phyloP scores from a whole-genome alignment of 2,888 invertebrate species.

The Conus canariensis region DNA sequence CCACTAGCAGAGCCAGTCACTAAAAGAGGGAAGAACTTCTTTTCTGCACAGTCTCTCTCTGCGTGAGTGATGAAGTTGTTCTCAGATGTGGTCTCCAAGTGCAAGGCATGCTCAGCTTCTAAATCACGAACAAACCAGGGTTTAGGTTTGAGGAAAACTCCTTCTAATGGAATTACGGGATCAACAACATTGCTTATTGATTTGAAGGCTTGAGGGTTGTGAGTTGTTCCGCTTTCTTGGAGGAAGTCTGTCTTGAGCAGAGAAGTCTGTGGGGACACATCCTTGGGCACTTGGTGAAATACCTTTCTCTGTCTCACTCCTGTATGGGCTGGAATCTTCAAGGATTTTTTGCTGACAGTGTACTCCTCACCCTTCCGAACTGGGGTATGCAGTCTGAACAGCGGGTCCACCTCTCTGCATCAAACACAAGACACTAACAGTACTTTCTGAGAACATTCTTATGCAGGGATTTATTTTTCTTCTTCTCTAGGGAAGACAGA shows the following conservation, averaged over 20 bases:
- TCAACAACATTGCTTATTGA: not conserved
- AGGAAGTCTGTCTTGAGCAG: not conserved
- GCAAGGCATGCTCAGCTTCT: not conserved
- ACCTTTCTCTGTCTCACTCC: not conserved
- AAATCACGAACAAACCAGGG: not conserved
- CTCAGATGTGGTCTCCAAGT: not conserved
- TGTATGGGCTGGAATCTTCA: slow-evolving; percentile 52
- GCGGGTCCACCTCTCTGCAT: slow-evolving; percentile 86
- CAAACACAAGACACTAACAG: slow-evolving; percentile 25
- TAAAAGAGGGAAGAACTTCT: not conserved
- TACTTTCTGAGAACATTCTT: too few relatives aligned
- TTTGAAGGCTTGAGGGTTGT: not conserved
- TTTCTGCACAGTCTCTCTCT: not conserved
- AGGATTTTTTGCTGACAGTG: slow-evolving; percentile 85
- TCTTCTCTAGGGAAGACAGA: too few relatives aligned
- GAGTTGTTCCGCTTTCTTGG: not conserved
- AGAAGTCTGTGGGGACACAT: not conserved
- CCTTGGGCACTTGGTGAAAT: slow-evolving; percentile 7
- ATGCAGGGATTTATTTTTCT: too few relatives aligned
- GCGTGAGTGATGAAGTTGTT: not conserved
- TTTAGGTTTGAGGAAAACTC: not conserved
- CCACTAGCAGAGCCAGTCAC: not conserved
- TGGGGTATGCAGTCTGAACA: slow-evolving; percentile 89
- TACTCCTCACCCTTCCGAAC: slow-evolving; percentile 87
- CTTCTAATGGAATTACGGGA: not conserved